phyloP scores from a whole-genome alignment of 2,888 invertebrate species.

The Euplagia quadripunctaria region DNA sequence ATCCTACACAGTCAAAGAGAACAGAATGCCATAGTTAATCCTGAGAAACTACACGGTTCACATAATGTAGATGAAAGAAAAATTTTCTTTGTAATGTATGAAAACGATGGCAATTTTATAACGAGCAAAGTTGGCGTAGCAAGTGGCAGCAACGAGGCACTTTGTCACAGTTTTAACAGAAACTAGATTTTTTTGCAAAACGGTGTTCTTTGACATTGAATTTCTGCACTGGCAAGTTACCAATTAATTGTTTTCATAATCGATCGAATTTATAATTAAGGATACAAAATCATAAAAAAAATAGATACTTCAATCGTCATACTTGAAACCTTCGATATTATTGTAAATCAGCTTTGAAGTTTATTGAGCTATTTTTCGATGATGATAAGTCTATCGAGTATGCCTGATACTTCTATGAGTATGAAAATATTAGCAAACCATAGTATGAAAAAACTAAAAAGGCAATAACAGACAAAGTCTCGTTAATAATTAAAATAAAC shows the following conservation, averaged over 20 bases:
- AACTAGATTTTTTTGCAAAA: slow-evolving; percentile 33
- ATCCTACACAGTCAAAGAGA: slow-evolving; percentile 28
- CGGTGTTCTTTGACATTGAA: slow-evolving; percentile 25
- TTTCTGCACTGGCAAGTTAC: neutral
- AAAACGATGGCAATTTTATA: slow-evolving; percentile 42
- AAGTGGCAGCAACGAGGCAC: slow-evolving; percentile 41
- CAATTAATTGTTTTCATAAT: neutral
- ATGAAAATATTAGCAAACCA: neutral
- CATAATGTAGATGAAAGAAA: slow-evolving; percentile 42
- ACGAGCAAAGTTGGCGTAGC: slow-evolving; percentile 44
- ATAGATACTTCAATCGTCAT: neutral
- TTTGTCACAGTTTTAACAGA: slow-evolving; percentile 38
- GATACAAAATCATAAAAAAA: neutral
- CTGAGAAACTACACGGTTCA: slow-evolving; percentile 43
- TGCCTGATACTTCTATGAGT: neutral
- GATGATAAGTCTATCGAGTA: no score
- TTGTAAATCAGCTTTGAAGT: no score
- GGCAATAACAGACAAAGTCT: neutral
- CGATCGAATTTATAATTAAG: neutral
- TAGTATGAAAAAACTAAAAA: neutral
- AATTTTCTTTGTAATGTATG: slow-evolving; percentile 43
- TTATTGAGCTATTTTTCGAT: no score
- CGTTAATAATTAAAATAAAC: slow-evolving; percentile 3
- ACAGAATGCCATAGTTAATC: slow-evolving; percentile 37
- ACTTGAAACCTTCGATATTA: neutral